Evolutionary conservation across 2,888 invertebrate genomes (phyloP).

Genomic region (Amorpha juglandis): DNA sequence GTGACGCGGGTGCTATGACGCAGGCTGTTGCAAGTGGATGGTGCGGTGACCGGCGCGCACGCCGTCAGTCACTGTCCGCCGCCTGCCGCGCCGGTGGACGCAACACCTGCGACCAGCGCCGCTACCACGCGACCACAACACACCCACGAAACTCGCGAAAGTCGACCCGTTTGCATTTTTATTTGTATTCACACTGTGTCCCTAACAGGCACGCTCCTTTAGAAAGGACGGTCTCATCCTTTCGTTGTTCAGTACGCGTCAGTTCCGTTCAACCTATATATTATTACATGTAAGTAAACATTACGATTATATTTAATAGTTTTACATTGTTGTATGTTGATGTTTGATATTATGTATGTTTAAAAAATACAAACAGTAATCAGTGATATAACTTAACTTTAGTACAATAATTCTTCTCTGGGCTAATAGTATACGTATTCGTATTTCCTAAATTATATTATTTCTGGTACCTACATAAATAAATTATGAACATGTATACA

Average conservation of each 20-base stretch:
- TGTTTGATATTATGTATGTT: background rate
- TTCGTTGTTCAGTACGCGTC: conserved; percentile 45
- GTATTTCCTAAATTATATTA: no score
- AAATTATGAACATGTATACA: no score
- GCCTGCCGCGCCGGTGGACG: conserved; percentile 61
- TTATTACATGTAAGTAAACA: conserved; percentile 27
- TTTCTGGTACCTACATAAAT: no score
- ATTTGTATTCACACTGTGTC: conserved; percentile 72
- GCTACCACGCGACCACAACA: conserved; percentile 54
- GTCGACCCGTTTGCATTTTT: conserved; percentile 61
- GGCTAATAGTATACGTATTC: no score
- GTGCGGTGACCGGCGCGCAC: conserved; percentile 41
- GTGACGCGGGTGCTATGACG: conserved; percentile 48
- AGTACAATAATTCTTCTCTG: no score
- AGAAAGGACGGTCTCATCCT: conserved; percentile 58
- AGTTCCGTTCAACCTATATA: conserved; percentile 26
- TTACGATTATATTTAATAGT: background rate
- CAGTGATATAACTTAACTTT: no score
- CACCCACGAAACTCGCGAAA: conserved; percentile 63
- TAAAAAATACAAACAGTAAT: no score
- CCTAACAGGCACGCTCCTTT: conserved; percentile 56
- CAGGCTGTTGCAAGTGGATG: conserved; percentile 38
- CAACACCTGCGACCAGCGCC: conserved; percentile 57
- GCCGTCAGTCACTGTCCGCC: conserved; percentile 64
- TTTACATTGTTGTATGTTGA: background rate